These are phyloP conservation scores for Bos javanicus DNA, from an alignment of 2,113 vertebrate genomes.

Conservation along the genomic window DNA sequence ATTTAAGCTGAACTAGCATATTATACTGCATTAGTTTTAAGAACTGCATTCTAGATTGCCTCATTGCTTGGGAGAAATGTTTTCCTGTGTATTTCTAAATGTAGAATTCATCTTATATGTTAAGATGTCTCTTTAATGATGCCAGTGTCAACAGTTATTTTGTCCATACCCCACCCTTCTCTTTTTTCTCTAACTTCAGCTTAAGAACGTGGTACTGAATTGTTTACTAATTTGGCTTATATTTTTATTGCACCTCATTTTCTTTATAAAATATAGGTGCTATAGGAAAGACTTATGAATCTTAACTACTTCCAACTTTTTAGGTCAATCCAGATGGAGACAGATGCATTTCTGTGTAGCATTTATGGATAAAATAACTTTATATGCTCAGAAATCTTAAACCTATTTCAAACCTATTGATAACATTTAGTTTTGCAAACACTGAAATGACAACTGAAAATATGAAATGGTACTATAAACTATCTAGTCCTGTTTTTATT, in stretches of 20 bases:
- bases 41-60: slow-evolving; percentile 5
- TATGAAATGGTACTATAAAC: neutral
- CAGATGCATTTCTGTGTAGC: slow-evolving; percentile 2
- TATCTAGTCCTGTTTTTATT: neutral
- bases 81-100: slow-evolving; percentile 40
- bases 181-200: neutral
- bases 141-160: neutral
- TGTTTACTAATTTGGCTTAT: neutral
- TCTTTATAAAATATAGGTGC: neutral
- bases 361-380: neutral
- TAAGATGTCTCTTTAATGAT: slow-evolving; percentile 28
- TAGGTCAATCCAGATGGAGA: neutral
- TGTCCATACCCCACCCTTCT: neutral
- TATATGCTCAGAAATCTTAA: slow-evolving; percentile 8
- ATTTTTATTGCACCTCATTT: neutral
- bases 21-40: neutral
- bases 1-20: slow-evolving; percentile 50
- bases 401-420: neutral
- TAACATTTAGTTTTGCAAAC: neutral
- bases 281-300: slow-evolving; percentile 33
- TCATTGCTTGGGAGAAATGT: slow-evolving; percentile 32
- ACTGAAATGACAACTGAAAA: neutral
- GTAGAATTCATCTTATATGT: neutral
- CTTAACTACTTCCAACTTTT: neutral
- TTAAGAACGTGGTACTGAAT: neutral